These are phyloP conservation scores for Silurus meridionalis DNA, from an alignment of 2,113 vertebrate genomes.

Conservation along the genomic window DNA sequence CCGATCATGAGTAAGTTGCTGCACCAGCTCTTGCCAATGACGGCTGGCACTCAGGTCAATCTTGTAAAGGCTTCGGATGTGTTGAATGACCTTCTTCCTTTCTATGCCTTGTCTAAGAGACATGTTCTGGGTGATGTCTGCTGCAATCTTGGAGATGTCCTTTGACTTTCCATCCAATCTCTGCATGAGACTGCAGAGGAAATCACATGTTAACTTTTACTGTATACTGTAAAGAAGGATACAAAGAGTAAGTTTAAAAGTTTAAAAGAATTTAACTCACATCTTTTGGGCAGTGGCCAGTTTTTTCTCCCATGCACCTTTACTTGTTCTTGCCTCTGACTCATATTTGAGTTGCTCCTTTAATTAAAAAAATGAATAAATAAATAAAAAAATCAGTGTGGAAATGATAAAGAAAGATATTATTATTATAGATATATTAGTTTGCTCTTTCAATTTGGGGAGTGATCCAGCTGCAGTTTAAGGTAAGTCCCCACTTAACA, in stretches of 20 bases:
- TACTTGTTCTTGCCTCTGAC: slow-evolving; percentile 83
- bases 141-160: slow-evolving; percentile 96
- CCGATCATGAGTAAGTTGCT: slow-evolving; percentile 93
- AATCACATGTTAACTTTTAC: background rate
- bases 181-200: slow-evolving; percentile 83
- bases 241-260: background rate
- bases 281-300: slow-evolving; percentile 84
- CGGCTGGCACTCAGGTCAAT: slow-evolving; percentile 90
- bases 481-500: background rate
- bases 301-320: slow-evolving; percentile 91
- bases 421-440: background rate
- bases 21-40: slow-evolving; percentile 95
- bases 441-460: background rate
- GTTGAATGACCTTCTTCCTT: slow-evolving; percentile 96
- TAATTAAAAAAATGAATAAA: slow-evolving; percentile 28
- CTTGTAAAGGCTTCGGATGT: slow-evolving; percentile 93
- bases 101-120: slow-evolving; percentile 94
- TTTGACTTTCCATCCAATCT: slow-evolving; percentile 92
- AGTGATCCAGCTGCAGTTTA: background rate
- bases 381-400: background rate
- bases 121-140: slow-evolving; percentile 94
- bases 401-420: background rate
- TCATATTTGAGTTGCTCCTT: slow-evolving; percentile 92
- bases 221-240: background rate
- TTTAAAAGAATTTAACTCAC: slow-evolving; percentile 64